Percentiles rank a stretch among this genome's conserved stretches.
phyloP scores from a whole-genome alignment of 2,888 invertebrate genomes.

The Melanostoma mellinum region DNA sequence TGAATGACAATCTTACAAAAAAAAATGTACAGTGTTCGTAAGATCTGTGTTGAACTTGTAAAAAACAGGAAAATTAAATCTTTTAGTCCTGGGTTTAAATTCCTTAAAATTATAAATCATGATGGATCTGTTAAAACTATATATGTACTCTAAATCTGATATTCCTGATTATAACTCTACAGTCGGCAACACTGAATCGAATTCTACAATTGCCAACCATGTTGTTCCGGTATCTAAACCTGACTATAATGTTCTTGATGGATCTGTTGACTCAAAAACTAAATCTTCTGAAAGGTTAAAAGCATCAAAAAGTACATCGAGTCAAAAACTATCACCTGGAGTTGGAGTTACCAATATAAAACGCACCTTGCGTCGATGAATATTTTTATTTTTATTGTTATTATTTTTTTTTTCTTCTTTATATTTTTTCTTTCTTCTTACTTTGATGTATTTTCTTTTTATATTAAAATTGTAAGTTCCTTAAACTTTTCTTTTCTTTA shows the following conservation, averaged over 20 bases:
- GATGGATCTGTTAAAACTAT: not conserved
- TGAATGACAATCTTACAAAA: slow-evolving; percentile 2
- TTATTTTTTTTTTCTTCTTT: not conserved
- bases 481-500: not conserved
- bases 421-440: not conserved
- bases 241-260: not conserved
- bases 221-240: not conserved
- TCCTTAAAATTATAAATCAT: not conserved
- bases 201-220: not conserved
- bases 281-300: not conserved
- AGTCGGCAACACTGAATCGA: not conserved
- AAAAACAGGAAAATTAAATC: not conserved
- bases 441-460: not conserved
- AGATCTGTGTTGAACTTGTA: not conserved
- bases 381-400: too few relatives aligned
- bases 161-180: not conserved
- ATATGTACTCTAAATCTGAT: not conserved
- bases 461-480: not conserved
- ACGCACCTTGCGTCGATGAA: not conserved
- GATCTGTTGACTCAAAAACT: not conserved
- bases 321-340: not conserved
- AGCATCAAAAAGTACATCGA: not conserved
- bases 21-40: slow-evolving; percentile 2
- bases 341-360: slow-evolving; percentile 7
- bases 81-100: not conserved